Evolutionary conservation across 2,113 vertebrate genomes (phyloP).

Genomic region (Lamprotornis superbus): DNA sequence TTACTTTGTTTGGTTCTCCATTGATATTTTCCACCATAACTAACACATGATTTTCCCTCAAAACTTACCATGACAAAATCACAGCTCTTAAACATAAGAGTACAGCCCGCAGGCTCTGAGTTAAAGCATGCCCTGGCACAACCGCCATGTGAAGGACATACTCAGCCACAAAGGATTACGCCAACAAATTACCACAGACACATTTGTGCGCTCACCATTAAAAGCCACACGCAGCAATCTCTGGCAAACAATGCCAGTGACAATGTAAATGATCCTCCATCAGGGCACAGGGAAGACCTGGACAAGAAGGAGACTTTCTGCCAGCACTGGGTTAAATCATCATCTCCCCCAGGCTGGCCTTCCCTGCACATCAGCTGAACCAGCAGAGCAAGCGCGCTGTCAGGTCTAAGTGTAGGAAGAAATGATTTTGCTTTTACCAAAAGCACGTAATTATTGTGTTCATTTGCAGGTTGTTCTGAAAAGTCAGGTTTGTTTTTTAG

Average conservation of each 20-base stretch:
- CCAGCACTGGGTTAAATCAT: not conserved
- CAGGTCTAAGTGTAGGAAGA: not conserved
- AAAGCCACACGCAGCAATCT: not conserved
- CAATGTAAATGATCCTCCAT: not conserved
- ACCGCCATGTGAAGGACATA: not conserved
- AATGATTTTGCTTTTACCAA: not conserved
- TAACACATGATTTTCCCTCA: constrained; percentile 57
- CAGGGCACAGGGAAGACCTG: not conserved
- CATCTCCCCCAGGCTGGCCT: not conserved
- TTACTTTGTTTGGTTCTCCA: constrained; percentile 25
- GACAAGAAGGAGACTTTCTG: not conserved
- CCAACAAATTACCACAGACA: constrained; percentile 24
- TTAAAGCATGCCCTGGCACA: constrained; percentile 37
- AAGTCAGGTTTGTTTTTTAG: not conserved
- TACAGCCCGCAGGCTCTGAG: constrained; percentile 33
- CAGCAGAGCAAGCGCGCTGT: not conserved
- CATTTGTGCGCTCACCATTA: not conserved
- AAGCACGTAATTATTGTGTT: not conserved
- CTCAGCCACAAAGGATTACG: constrained; percentile 25
- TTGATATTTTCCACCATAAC: constrained; percentile 53
- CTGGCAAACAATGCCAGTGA: not conserved
- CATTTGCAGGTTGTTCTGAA: not conserved
- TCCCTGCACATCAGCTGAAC: not conserved
- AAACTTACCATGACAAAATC: constrained; percentile 65
- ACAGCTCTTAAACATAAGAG: constrained; percentile 51